Base-by-base conservation (phyloP, 2,888 invertebrate species). In the Oithona nana region DNA sequence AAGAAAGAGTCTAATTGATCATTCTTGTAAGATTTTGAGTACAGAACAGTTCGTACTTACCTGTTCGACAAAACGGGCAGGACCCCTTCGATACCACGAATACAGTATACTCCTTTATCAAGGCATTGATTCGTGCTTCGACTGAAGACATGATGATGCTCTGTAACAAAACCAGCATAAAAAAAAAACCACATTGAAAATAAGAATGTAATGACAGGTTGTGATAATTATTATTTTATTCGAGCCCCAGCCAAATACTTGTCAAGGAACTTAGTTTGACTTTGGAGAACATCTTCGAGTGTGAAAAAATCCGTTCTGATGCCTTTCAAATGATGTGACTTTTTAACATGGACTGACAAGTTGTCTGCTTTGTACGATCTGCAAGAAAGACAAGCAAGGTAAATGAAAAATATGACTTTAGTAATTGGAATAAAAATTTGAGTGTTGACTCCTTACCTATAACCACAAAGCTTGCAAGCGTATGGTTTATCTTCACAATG, bases 61-160 rank as follows among this genome's bases (percentile, higher is more conserved):
- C n/a, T 78, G 88, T 79, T 66, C 77, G 82, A 73, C 94, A 94
- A 71, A 86, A 95, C 0, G 93, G 92, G 69, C 95, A 95, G 69
- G 81, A 82, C 0, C 81, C 76, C 74, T 95, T 95, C 0, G 92
- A 90, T 73, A 93, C 94, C 65, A 95, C 86, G 22, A 89, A 86
- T 22, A 94, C 84, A 71, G 82, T 83, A 67, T 88, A 82, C 63
- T 81, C 79, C 29, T 78, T 73, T 68, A 89, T 82, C 11, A 82
- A 73, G 51, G 82, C 78, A 67, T 83, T 79, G 30, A 88, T 80
- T 24, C 30, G 63, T 39, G 8, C 39, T 11, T 16, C 8, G 6
- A 16, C 39, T 11, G n/a, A n/a, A n/a, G 39, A 6, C 39, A 39
- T 39, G 39, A 6, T 39, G n/a, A n/a, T n/a, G n/a, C n/a, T n/a